A percentile compares a stretch with the other conserved stretches of the same genome.
phyloP scores from a whole-genome alignment of 2,113 vertebrate genomes.

The Misgurnus anguillicaudatus region DNA sequence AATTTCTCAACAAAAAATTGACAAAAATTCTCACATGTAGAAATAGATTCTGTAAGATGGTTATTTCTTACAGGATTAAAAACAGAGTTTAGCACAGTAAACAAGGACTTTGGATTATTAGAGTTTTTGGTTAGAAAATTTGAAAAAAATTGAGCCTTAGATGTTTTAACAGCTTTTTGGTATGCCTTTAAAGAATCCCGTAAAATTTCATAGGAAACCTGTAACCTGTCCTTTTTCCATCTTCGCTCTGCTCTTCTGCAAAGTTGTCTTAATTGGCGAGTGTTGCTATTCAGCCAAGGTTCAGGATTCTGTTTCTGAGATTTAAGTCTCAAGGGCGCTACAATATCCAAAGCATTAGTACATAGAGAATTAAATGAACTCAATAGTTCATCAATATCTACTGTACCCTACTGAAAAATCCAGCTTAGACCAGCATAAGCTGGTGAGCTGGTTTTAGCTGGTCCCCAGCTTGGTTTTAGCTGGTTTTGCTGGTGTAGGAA shows the following conservation, averaged over 20 bases:
- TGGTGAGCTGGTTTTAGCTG: too few relatives aligned
- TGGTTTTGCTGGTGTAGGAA: too few relatives aligned
- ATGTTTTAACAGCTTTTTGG: neutral
- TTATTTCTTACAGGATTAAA: neutral
- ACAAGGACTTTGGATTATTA: neutral
- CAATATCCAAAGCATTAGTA: too few relatives aligned
- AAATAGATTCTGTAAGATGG: neutral
- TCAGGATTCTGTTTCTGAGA: neutral
- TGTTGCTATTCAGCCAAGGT: neutral
- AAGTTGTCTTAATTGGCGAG: neutral
- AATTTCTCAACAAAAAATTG: neutral
- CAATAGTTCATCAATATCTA: too few relatives aligned
- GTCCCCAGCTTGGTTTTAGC: too few relatives aligned
- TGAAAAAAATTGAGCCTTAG: neutral
- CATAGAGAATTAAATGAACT: too few relatives aligned
- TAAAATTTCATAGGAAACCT: neutral
- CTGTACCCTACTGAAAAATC: too few relatives aligned
- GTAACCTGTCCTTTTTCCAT: neutral
- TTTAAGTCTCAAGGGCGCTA: too few relatives aligned
- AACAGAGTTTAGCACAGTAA: neutral
- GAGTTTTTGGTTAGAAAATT: neutral
- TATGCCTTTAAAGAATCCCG: neutral
- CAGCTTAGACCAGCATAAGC: too few relatives aligned
- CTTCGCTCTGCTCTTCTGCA: neutral
- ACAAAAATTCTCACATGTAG: neutral